Evolutionary conservation across 2,797 vertebrate genomes (phyloP), one percentile per base, ranked within the genome.

Genomic region (Meda fulgida): DNA sequence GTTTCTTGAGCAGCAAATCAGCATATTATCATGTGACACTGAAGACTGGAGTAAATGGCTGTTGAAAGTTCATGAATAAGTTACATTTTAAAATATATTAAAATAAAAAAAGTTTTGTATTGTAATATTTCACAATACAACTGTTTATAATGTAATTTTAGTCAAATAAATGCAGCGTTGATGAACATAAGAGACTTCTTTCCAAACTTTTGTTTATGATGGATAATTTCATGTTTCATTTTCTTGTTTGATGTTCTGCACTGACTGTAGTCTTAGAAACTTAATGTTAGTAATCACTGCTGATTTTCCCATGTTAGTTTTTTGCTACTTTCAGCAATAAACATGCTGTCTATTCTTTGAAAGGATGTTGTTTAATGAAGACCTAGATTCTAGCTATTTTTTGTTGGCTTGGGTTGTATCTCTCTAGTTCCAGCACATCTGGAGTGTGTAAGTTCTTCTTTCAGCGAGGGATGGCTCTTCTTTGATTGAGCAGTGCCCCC

Each of bases 401-500:
- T 84, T 60, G n/a, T 76, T 85, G 71, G 72, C 34, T n/a, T 58
- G 26, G 13, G 19, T 69, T 77, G 65, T 53, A 60, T 79, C 58
- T 26, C 19, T 31, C 40, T 77, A 67, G 14, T 72, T 80, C 7
- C 40, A 38, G 21, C 58, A 60, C 60, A 87, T 81, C 82, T 84
- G 82, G 51, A 71, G 77, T 31, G 63, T 3, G 75, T 71, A 81
- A 81, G 82, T 13, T 72, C 53, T 34, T 53, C 29, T 31, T 77
- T 46, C 78, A 63, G 31, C n/a, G 23, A 78, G 40, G 70, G 69
- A 70, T 70, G 71, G 51, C 55, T 46, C 40, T 51, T 72, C 29
- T 84, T 80, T 84, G 83, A 84, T 70, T 21, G 31, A 78, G 77
- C 14, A 60, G 19, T 53, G 65, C 38, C 63, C 78, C 77, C 78